phyloP scores from a whole-genome alignment of 2,113 vertebrate genomes.

The Sander vitreus region DNA sequence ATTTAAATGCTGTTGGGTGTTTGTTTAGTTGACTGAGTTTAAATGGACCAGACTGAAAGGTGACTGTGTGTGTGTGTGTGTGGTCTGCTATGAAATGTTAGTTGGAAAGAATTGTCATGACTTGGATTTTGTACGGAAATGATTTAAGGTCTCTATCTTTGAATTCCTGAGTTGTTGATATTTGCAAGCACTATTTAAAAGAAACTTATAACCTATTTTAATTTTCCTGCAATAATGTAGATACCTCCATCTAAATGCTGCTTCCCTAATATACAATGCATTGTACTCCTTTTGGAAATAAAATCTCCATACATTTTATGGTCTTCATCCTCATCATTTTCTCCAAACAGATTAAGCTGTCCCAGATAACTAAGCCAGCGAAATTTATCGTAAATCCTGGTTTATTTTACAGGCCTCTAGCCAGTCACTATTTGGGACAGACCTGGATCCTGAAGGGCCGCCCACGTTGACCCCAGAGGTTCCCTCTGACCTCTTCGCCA shows the following conservation, averaged over 20 bases:
- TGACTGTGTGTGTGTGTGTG: constrained; percentile 14
- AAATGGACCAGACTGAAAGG: constrained; percentile 8
- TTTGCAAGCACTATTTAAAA: constrained; percentile 41
- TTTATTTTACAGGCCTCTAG: constrained; percentile 95
- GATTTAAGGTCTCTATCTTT: neutral
- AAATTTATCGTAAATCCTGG: constrained; percentile 68
- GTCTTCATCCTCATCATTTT: constrained; percentile 7
- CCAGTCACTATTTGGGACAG: constrained; percentile 87
- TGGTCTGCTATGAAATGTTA: constrained; percentile 10
- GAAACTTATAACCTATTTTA: neutral
- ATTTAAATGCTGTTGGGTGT: neutral
- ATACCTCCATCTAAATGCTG: constrained; percentile 58
- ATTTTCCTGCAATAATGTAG: constrained; percentile 62
- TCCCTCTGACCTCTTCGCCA: constrained; percentile 87
- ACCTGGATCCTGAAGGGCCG: constrained; percentile 89
- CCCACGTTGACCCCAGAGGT: constrained; percentile 87
- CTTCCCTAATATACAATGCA: constrained; percentile 36
- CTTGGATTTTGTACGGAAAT: constrained; percentile 18
- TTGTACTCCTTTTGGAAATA: constrained; percentile 67
- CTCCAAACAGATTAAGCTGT: neutral
- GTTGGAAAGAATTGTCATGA: constrained; percentile 21
- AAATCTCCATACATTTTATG: constrained; percentile 39
- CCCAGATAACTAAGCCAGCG: neutral
- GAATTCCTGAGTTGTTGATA: neutral
- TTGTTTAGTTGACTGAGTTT: neutral